Evolutionary conservation across 2,113 vertebrate genomes (phyloP), one percentile per base, ranked within the genome.

Genomic region (Aspidoscelis tigris): DNA sequence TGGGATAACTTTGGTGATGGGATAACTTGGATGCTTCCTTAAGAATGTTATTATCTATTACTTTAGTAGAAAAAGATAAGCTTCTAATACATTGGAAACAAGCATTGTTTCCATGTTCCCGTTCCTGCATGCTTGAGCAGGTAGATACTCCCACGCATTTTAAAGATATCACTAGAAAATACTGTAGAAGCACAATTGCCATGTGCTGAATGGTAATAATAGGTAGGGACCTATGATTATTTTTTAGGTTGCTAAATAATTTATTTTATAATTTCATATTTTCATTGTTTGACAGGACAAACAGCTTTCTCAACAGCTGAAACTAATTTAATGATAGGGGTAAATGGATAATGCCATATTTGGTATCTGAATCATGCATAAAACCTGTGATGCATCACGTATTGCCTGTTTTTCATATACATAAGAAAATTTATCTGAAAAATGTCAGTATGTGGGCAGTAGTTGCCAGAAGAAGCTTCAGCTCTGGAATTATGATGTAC

Each of bases 261-360:
- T 75, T 75, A 53, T 55, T 68, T 24, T 75, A 53, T 84, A 1
- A 11, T 88, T 90, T 91, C 39, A n/a, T 86, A 9, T 76, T 82
- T 87, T 73, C 84, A 33, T 78, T 0, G 1, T 0, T 71, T 78
- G 76, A 22, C 85, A 50, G 41, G 83, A 78, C 0, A 0, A 58
- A 14, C 50, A 33, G 74, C 73, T 66, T 85, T 86, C 65, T 26
- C 73, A 76, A 11, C 89, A 3, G 43, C 5, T 87, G 68, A 53
- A 2, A 87, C 44, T 64, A 84, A 74, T 0, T 4, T 66, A 1
- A 5, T 85, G 86, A 80, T 39, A n/a, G 12, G 50, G 2, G 33
- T 64, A 72, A 3, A n/a, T 77, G 47, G 84, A 7, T 79, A 73
- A 1, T 61, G 87, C 10, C 47, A 1, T 39, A 58, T 81, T 75